Conservation (phyloP, 1,140 invertebrate genomes). For the Trichonephila clavipes region DNA sequence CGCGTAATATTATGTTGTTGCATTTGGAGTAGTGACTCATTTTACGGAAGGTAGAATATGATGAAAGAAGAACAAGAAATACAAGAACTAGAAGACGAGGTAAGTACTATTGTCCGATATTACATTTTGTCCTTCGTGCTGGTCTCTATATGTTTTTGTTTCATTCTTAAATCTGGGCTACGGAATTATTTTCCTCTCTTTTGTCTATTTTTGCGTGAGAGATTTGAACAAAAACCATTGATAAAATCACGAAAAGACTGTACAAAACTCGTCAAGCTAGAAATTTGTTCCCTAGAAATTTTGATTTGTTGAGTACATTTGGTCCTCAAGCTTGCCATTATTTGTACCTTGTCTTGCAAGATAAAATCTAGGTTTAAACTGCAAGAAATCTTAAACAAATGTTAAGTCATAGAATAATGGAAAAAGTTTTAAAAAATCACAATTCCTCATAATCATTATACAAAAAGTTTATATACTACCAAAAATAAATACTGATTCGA, state of each 20-base stretch:
- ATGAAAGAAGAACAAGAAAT: conserved; percentile 20
- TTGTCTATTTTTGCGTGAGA: not conserved
- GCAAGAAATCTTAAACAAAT: too few species aligned
- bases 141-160: conserved; percentile 4
- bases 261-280: not conserved
- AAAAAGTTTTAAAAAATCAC: too few species aligned
- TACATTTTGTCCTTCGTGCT: not conserved
- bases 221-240: not conserved
- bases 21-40: conserved; percentile 28
- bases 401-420: too few species aligned
- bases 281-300: not conserved
- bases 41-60: conserved; percentile 16
- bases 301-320: too few species aligned
- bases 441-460: too few species aligned
- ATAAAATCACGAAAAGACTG: not conserved
- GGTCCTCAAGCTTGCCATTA: too few species aligned
- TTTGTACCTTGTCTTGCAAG: too few species aligned
- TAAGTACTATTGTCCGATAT: not conserved
- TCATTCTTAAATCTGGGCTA: not conserved
- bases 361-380: too few species aligned
- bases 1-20: not conserved
- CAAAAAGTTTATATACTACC: too few species aligned
- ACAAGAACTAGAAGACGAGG: conserved; percentile 19
- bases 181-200: not conserved
- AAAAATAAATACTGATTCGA: too few species aligned